Evolutionary conservation across 2,113 vertebrate genomes (phyloP), one percentile per base, ranked within the genome.

Genomic region (Lophura nycthemera): DNA sequence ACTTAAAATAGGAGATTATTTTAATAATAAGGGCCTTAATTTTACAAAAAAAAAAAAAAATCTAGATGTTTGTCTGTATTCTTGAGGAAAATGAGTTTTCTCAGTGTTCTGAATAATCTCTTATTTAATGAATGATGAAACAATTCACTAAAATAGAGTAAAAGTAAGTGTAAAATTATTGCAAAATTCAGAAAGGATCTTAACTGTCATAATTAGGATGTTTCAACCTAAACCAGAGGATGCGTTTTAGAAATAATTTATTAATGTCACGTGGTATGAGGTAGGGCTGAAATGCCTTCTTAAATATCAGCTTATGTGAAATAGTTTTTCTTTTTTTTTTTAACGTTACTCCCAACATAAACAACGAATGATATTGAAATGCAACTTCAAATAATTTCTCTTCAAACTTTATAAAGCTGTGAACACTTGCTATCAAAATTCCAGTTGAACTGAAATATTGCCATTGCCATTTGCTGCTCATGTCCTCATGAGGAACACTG

Each of bases 341-440:
- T 60, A 74, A 88, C 72, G 47, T 86, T 92, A 83, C 96, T 96
- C 21, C 71, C 86, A 80, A 89, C 93, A 86, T 83, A 97, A 96
- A 80, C 50, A 95, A 1, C 8, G 64, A 63, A 90, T 60, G 43
- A 93, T 66, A 32, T 83, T 84, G 71, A 96, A 96, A 93, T 36
- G 57, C 40, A 82, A 63, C 18, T n/a, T 89, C 86, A 93, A 88
- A 71, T 83, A 36, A 70, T 16, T 92, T 94, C 92, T 61, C 61
- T 40, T 88, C 72, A 69, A 71, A 57, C 47, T 85, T 60, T 17
- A 60, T 78, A 22, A 89, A 82, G 93, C 16, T 40, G 61, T 42
- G 25, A 94, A 79, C 42, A 38, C 52, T 90, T 59, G 45, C 17
- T 36, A 19, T 65, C 25, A 45, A 84, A 88, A 88, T 88, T 79